Percentiles rank a stretch among this genome's conserved stretches.
Evolutionary conservation across 2,797 vertebrate genomes (phyloP).

Genomic region (Glyptemys insculpta): DNA sequence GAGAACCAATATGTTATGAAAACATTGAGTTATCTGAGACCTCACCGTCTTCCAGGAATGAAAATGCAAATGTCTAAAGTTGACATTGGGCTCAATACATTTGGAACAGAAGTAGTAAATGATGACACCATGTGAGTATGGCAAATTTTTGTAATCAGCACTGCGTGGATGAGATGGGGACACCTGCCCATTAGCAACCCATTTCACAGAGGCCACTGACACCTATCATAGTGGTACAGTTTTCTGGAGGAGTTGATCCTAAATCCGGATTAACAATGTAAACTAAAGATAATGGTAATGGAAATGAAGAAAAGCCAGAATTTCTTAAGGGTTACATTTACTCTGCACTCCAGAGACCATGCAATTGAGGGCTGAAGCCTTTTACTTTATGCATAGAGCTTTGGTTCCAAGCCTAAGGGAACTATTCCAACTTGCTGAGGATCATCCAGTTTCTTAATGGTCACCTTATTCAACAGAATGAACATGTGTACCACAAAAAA

Average conservation of each 20-base stretch:
- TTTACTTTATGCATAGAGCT: neutral
- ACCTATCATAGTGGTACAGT: neutral
- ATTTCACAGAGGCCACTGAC: neutral
- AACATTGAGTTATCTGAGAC: neutral
- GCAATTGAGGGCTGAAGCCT: neutral
- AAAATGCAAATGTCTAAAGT: neutral
- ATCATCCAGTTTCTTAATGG: rapidly evolving
- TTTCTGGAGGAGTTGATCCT: neutral
- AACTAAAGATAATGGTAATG: neutral
- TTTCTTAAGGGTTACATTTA: neutral
- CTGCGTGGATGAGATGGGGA: neutral
- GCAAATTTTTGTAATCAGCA: neutral
- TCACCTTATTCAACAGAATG: neutral
- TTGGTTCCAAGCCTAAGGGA: neutral
- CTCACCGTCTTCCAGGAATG: neutral
- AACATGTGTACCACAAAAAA: neutral
- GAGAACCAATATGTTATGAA: neutral
- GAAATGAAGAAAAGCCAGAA: neutral
- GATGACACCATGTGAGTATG: neutral
- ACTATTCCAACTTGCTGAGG: neutral
- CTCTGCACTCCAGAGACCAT: neutral
- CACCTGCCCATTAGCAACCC: neutral
- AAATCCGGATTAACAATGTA: neutral
- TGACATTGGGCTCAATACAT: neutral
- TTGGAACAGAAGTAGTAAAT: neutral